Evolutionary conservation across 2,113 vertebrate species (phyloP).

Genomic region (Numenius arquata): DNA sequence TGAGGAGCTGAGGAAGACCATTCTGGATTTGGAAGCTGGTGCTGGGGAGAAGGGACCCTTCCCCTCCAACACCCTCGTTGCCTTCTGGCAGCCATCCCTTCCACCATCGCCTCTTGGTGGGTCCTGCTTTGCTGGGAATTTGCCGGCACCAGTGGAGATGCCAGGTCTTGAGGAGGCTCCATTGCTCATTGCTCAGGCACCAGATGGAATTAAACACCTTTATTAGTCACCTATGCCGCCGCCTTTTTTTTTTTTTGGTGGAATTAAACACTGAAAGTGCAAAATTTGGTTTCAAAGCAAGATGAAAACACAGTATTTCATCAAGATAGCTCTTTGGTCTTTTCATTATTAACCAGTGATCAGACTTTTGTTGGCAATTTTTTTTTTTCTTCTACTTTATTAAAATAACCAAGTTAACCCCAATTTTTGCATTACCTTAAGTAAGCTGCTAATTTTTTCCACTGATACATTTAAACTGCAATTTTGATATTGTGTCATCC

Average conservation of each 20-base stretch:
- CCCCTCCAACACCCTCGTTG: accelerated
- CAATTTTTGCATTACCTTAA: not conserved
- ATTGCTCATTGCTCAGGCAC: accelerated
- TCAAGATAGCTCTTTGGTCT: not conserved
- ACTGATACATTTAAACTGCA: not conserved
- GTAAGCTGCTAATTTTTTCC: not conserved
- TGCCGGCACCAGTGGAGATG: accelerated
- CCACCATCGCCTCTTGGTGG: not conserved
- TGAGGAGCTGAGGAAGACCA: not conserved
- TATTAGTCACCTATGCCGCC: too few relatives aligned
- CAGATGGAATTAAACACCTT: not conserved
- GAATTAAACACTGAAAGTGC: not conserved
- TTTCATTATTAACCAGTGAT: not conserved
- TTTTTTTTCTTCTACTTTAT: too few relatives aligned
- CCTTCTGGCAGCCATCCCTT: not conserved
- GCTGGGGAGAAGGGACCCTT: not conserved
- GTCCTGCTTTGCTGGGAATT: not conserved
- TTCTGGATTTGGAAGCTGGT: accelerated
- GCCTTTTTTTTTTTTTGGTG: not conserved
- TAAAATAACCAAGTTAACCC: not conserved
- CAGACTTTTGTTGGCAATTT: not conserved
- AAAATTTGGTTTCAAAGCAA: not conserved
- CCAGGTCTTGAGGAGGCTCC: not conserved
- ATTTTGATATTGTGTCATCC: not conserved
- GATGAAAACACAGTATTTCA: not conserved